Evolutionary conservation across 2,113 vertebrate genomes (phyloP).

Genomic region (Cygnus buccinator): DNA sequence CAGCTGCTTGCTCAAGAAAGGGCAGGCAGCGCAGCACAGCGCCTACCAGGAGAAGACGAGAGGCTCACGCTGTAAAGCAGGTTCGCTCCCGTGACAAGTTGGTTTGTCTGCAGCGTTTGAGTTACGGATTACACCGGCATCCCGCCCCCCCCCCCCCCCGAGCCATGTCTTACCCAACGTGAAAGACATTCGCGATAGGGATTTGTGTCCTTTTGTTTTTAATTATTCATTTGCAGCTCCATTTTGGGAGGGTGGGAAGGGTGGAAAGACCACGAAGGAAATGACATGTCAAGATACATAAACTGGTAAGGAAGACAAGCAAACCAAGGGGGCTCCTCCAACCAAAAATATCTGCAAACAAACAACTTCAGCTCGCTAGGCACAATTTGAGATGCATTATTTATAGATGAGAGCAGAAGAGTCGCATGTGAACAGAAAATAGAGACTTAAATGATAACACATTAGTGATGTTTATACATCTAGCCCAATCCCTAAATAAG

Average conservation of each 20-base stretch:
- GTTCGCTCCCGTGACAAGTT: background rate
- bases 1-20: background rate
- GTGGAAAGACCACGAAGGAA: background rate
- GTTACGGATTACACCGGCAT: background rate
- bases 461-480: background rate
- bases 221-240: conserved; percentile 20
- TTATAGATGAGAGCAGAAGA: conserved; percentile 18
- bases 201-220: background rate
- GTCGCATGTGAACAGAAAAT: conserved; percentile 1
- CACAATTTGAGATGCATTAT: background rate
- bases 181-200: background rate
- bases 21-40: background rate
- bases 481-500: background rate
- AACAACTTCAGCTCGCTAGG: background rate
- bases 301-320: conserved; percentile 1
- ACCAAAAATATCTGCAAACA: background rate
- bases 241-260: background rate
- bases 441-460: conserved; percentile 21
- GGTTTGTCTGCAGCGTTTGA: background rate
- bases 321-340: background rate
- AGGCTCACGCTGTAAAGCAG: background rate
- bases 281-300: conserved; percentile 28
- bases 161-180: background rate
- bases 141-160: background rate
- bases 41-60: background rate